phyloP scores from a whole-genome alignment of 2,888 invertebrate species.

The Luperina nickerlii region DNA sequence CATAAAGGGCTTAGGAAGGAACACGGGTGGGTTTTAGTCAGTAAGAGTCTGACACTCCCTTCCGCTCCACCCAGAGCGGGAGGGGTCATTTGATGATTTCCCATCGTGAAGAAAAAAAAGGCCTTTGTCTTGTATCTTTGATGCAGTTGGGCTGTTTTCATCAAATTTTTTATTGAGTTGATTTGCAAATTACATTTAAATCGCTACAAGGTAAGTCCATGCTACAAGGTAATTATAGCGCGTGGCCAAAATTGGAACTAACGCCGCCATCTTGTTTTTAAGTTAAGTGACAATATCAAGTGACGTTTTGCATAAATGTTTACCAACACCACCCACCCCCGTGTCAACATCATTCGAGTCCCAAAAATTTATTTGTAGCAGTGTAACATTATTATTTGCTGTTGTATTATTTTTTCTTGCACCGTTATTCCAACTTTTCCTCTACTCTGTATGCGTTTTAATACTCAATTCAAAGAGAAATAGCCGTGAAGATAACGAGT shows the following conservation, averaged over 20 bases:
- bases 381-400: neutral
- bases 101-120: too few species aligned
- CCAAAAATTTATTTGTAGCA: neutral
- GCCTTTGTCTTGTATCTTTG: neutral
- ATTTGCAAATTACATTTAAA: neutral
- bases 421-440: neutral
- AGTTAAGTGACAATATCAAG: neutral
- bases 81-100: too few species aligned
- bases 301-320: neutral
- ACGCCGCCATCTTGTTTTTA: neutral
- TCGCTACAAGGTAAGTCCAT: too few species aligned
- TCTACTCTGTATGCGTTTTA: neutral
- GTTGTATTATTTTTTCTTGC: neutral
- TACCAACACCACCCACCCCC: neutral
- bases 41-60: too few species aligned
- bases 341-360: neutral
- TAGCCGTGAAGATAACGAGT: conserved; percentile 57
- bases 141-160: neutral
- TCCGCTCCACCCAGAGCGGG: too few species aligned
- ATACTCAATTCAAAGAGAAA: conserved; percentile 29
- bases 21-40: too few species aligned
- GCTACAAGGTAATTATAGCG: neutral
- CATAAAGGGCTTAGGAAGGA: too few species aligned
- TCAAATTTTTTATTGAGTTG: neutral
- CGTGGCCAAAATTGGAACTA: neutral